Evolutionary conservation across 2,888 invertebrate genomes (phyloP).

Genomic region (Tipula unca): DNA sequence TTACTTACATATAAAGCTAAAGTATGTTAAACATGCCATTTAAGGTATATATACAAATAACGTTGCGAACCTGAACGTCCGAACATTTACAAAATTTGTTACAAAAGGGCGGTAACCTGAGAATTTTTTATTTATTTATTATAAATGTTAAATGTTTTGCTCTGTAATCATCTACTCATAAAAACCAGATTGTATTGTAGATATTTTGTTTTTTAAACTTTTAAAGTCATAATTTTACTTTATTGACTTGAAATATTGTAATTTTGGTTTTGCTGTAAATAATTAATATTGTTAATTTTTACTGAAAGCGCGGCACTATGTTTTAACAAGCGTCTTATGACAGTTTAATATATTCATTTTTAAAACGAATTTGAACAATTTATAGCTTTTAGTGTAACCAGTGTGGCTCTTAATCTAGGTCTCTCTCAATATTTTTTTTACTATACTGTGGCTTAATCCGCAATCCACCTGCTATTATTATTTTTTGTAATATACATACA

Average conservation of each 20-base stretch:
- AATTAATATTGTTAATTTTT: background rate
- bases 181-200: background rate
- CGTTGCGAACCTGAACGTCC: background rate
- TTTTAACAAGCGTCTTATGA: background rate
- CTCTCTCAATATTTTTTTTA: too few species aligned
- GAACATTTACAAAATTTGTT: background rate
- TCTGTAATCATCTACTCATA: background rate
- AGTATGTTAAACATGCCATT: background rate
- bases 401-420: too few species aligned
- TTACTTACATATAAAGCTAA: background rate
- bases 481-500: too few species aligned
- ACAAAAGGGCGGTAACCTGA: background rate
- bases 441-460: too few species aligned
- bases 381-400: background rate
- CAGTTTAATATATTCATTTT: background rate
- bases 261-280: background rate
- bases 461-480: too few species aligned
- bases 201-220: background rate
- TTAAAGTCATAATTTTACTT: background rate
- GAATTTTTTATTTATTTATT: background rate
- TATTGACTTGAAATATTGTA: background rate
- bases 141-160: background rate
- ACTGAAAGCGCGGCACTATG: background rate
- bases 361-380: background rate
- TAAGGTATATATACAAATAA: background rate